Evolutionary conservation across 2,113 vertebrate genomes (phyloP), one percentile per base, ranked within the genome.

Genomic region (Zosterops borbonicus): DNA sequence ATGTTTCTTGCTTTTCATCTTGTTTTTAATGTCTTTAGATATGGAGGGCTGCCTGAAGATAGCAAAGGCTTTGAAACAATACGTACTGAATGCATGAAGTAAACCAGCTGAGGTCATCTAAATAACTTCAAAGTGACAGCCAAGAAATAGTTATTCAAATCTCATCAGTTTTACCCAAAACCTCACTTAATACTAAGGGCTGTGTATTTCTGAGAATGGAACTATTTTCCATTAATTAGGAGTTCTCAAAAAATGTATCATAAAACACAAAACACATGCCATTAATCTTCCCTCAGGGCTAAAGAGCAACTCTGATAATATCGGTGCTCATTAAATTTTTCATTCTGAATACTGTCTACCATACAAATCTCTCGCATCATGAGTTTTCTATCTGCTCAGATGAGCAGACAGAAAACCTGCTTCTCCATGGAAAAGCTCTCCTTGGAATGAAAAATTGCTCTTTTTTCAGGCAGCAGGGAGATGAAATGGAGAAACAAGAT

Each of bases 191-290:
- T 4, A 88, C 46, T 63, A 80, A 90, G 62, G 37, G 21, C 18
- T 73, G 62, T 8, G 2, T 20, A 31, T 85, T 96, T 94, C 83
- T 90, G 79, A 69, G 67, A 83, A 47, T 87, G 13, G 63, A 83
- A 92, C 11, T 60, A 58, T 91, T 92, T 96, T 93, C 74, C 75
- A 59, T 67, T 90, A 90, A 93, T 95, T 88, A 83, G 31, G 63
- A 58, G 23, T 80, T 92, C 79, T 92, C 33, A 9, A 76, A 80
- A 63, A 77, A 12, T 39, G 14, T 49, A 35, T 65, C 4, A n/a
- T 12, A 46, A 92, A 88, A 93, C 77, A 62, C 62, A 77, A 92
- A 94, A 31, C 88, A 93, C 50, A 92, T 70, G 64, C 24, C 29
- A 86, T 86, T 94, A 88, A 77, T 94, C 78, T 53, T 76, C 59